These are phyloP conservation scores for Cantharis rufa DNA, from an alignment of 2,888 invertebrate genomes.

Conservation along the genomic window DNA sequence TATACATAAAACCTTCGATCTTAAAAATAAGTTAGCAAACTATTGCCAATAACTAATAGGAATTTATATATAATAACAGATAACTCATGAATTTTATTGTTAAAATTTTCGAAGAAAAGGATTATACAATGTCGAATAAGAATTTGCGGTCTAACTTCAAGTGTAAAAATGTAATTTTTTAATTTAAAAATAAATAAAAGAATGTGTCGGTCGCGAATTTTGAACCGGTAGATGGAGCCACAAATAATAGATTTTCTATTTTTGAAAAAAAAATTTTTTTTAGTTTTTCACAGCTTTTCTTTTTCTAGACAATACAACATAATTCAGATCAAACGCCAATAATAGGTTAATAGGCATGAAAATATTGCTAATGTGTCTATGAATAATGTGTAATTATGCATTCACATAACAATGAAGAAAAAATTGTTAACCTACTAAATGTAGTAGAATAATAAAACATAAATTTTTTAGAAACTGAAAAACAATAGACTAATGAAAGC, in stretches of 20 bases:
- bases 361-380: background rate
- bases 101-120: background rate
- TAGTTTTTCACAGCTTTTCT: no score
- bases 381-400: background rate
- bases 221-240: background rate
- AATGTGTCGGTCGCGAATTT: background rate
- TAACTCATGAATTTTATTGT: background rate
- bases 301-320: no score
- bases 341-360: background rate
- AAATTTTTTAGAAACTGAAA: background rate
- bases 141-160: background rate
- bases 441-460: background rate
- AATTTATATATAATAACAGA: background rate
- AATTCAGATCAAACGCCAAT: background rate
- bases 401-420: background rate
- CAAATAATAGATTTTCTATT: background rate
- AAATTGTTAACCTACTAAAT: background rate
- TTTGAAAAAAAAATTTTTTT: background rate
- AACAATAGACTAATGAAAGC: background rate
- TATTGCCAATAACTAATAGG: constrained; percentile 19
- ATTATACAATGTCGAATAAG: background rate
- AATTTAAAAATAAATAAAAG: background rate
- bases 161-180: background rate
- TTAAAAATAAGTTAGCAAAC: constrained; percentile 18
- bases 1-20: constrained; percentile 24